Evolutionary conservation across 2,113 vertebrate genomes (phyloP).

Genomic region (Cephalopholis sonnerati): DNA sequence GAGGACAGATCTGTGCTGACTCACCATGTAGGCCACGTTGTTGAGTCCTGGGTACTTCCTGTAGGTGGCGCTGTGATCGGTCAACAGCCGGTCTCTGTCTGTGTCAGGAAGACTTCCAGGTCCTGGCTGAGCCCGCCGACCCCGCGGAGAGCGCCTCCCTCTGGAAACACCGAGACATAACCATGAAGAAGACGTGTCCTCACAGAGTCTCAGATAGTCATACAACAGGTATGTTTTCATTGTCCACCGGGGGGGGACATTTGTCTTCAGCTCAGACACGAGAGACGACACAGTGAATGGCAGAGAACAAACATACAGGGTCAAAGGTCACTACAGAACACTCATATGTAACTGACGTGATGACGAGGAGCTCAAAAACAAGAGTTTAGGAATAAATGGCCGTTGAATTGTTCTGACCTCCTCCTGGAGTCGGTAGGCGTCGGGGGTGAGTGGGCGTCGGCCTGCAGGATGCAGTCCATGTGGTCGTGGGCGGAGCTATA

Average conservation of each 20-base stretch:
- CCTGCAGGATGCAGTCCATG: slow-evolving; percentile 96
- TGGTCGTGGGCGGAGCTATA: slow-evolving; percentile 96
- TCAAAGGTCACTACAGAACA: too few species aligned
- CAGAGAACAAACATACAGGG: too few species aligned
- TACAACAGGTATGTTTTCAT: too few species aligned
- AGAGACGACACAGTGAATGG: too few species aligned
- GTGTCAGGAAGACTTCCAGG: slow-evolving; percentile 91
- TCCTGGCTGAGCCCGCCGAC: slow-evolving; percentile 89
- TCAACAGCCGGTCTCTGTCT: slow-evolving; percentile 89
- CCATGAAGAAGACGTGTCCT: too few species aligned
- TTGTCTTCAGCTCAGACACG: too few species aligned
- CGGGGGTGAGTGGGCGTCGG: slow-evolving; percentile 86
- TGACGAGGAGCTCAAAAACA: too few species aligned
- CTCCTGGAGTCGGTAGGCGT: slow-evolving; percentile 90
- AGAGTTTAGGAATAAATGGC: too few species aligned
- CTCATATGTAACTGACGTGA: too few species aligned
- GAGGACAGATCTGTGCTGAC: slow-evolving; percentile 16
- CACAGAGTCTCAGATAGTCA: too few species aligned
- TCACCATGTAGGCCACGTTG: slow-evolving; percentile 96
- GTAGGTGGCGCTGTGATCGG: slow-evolving; percentile 94
- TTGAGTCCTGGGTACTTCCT: slow-evolving; percentile 96
- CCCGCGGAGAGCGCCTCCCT: slow-evolving; percentile 92
- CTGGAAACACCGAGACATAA: slow-evolving; percentile 56
- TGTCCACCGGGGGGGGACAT: too few species aligned
- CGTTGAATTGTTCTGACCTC: slow-evolving; percentile 81